Percentiles rank a stretch among this genome's conserved stretches.
Conservation (phyloP, 1,140 invertebrate species). For the Chelonus insularis region DNA sequence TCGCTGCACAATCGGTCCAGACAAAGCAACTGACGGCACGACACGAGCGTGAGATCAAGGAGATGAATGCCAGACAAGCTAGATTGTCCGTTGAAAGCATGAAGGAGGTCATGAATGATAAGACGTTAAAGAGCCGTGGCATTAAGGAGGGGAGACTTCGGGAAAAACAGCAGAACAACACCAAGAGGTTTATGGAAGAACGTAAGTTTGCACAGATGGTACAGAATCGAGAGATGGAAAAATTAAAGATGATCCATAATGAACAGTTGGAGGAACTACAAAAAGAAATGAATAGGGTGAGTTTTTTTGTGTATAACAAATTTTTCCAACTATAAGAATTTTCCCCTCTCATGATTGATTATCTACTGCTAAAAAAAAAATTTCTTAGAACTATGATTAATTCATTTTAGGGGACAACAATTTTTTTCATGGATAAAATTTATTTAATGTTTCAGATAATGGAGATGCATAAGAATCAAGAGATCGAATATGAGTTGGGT, state of each 20-base stretch:
- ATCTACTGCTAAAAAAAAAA: no score
- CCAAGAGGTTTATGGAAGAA: conserved; percentile 98
- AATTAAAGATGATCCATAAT: conserved; percentile 87
- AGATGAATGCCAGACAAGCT: conserved; percentile 93
- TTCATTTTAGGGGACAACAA: no score
- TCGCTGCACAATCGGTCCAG: conserved; percentile 81
- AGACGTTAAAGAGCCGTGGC: conserved; percentile 94
- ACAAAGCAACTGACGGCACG: conserved; percentile 87
- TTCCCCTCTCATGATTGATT: no score
- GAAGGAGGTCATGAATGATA: conserved; percentile 93
- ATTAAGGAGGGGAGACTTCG: conserved; percentile 91
- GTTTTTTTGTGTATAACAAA: conserved; percentile 36
- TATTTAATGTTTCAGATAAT: conserved; percentile 72
- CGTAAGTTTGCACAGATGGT: conserved; percentile 85
- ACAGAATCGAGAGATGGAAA: conserved; percentile 92
- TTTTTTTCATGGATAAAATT: not conserved
- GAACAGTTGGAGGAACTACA: conserved; percentile 89
- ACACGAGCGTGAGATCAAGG: conserved; percentile 93
- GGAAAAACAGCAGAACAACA: conserved; percentile 98
- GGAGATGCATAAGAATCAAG: conserved; percentile 94
- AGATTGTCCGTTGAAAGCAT: conserved; percentile 96
- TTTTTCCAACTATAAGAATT: no score
- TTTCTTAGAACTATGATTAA: not conserved
- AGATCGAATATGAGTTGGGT: conserved; percentile 88
- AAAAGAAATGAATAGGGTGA: conserved; percentile 89